Evolutionary conservation across 2,888 invertebrate species (phyloP).

Genomic region (Aspidapion aeneum): DNA sequence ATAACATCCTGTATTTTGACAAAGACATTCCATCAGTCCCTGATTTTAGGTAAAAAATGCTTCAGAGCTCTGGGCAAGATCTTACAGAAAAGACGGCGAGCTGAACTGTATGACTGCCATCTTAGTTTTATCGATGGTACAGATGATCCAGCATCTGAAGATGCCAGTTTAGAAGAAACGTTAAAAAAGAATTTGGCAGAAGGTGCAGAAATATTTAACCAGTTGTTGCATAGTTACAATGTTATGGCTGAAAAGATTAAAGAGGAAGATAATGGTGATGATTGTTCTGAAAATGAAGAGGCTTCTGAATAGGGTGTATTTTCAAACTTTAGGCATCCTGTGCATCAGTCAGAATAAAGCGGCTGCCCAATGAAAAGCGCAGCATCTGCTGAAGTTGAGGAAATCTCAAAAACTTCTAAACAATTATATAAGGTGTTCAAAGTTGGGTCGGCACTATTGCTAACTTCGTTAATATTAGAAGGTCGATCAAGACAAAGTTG

Average conservation of each 20-base stretch:
- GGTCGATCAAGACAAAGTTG: too few relatives aligned
- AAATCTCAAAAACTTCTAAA: too few relatives aligned
- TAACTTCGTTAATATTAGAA: too few relatives aligned
- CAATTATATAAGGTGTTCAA: too few relatives aligned
- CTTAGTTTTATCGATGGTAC: conserved; percentile 29
- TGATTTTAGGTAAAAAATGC: conserved; percentile 32
- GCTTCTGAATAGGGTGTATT: too few relatives aligned
- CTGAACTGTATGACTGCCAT: conserved; percentile 40
- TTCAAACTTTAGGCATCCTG: too few relatives aligned
- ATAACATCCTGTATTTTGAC: too few relatives aligned
- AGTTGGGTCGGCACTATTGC: too few relatives aligned
- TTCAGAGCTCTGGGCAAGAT: conserved; percentile 40
- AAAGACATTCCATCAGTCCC: too few relatives aligned
- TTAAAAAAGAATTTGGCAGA: conserved; percentile 33
- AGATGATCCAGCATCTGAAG: conserved; percentile 39
- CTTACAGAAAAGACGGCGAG: conserved; percentile 37
- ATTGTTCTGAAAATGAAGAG: background rate
- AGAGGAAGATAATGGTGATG: background rate
- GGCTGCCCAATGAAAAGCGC: too few relatives aligned
- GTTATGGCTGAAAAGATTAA: background rate
- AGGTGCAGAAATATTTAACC: conserved; percentile 33
- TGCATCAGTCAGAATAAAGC: too few relatives aligned
- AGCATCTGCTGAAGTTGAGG: too few relatives aligned
- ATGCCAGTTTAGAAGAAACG: conserved; percentile 32
- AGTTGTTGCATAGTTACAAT: conserved; percentile 23